These are phyloP conservation scores for Hydrozoanthus tunicans DNA, from an alignment of 64 coral and sea anemone genomes.

Conservation along the genomic window DNA sequence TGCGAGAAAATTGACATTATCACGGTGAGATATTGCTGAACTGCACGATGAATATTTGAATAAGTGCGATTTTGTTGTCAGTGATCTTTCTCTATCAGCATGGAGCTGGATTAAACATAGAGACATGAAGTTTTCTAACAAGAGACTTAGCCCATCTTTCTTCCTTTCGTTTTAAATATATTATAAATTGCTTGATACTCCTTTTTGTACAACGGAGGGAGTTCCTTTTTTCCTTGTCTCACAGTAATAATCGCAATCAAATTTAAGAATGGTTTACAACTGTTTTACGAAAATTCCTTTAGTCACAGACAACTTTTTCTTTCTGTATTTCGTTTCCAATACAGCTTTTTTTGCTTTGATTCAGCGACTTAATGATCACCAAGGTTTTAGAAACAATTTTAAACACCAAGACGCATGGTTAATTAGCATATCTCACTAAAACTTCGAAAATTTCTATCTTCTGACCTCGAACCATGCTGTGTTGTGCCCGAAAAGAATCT, in stretches of 20 bases:
- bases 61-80: no score
- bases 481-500: background rate
- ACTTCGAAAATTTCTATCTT: background rate
- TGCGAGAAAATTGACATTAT: no score
- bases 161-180: no score
- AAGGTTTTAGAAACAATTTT: background rate
- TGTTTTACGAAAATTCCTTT: background rate
- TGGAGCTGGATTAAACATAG: no score
- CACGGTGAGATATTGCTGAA: no score
- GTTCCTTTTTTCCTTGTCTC: no score
- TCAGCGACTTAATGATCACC: background rate
- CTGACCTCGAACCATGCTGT: background rate
- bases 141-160: no score
- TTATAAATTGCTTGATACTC: no score
- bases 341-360: background rate
- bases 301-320: background rate
- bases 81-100: no score
- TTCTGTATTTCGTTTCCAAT: background rate
- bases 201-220: no score
- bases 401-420: background rate
- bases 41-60: no score
- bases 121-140: no score
- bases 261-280: background rate
- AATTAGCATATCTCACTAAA: background rate
- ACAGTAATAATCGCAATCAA: background rate